phyloP scores from a whole-genome alignment of 1,140 invertebrate species.

The Zaprionus lachaisei region DNA sequence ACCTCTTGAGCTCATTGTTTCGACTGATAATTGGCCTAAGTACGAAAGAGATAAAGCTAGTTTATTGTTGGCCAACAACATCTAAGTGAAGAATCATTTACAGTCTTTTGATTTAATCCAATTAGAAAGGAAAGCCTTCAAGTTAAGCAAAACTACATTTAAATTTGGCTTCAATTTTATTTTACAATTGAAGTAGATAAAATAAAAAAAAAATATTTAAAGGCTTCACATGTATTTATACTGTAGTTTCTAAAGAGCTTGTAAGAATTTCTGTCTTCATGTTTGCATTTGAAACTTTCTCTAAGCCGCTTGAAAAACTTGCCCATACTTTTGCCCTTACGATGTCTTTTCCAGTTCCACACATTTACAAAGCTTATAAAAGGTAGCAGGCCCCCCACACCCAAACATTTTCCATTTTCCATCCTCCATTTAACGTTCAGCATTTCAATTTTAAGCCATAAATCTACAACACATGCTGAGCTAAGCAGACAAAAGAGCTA shows the following conservation, averaged over 20 bases:
- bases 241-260: background rate
- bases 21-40: no score
- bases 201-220: background rate
- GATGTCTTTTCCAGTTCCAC: conserved; percentile 2
- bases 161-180: no score
- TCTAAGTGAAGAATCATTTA: no score
- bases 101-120: no score
- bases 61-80: no score
- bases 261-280: conserved; percentile 24
- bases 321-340: background rate
- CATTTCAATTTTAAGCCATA: conserved; percentile 61
- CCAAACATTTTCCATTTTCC: conserved; percentile 33
- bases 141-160: no score
- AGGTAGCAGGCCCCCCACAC: conserved; percentile 22
- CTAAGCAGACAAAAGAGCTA: conserved; percentile 17
- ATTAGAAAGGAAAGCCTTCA: no score
- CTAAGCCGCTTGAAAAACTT: conserved; percentile 51
- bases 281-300: conserved; percentile 60
- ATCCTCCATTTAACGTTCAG: conserved; percentile 1
- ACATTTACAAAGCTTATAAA: conserved; percentile 63
- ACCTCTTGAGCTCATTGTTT: no score
- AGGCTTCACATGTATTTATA: no score
- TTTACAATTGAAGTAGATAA: background rate
- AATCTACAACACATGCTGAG: conserved; percentile 65
- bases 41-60: no score